Conservation (phyloP, 1,140 invertebrate genomes). For the Ephestia elutella region DNA sequence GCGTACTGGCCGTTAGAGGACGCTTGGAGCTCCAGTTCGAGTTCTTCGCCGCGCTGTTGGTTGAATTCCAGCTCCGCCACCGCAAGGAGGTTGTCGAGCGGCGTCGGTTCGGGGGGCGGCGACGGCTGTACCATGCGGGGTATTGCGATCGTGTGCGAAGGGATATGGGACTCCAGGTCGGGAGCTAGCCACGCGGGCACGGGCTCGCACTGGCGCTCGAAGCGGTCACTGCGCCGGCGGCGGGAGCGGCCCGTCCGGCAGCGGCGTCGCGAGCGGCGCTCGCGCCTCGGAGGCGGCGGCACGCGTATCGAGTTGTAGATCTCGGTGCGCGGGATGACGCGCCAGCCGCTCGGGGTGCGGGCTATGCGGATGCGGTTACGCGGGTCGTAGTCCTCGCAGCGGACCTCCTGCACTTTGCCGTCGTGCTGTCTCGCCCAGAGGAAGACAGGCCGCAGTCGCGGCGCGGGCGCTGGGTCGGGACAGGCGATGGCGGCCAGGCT, state of each 20-base stretch:
- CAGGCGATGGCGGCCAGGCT: slow-evolving; percentile 29
- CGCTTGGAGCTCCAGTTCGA: slow-evolving; percentile 73
- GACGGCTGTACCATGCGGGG: slow-evolving; percentile 53
- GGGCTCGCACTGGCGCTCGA: slow-evolving; percentile 23
- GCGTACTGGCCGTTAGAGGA: slow-evolving; percentile 48
- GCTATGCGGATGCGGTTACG: slow-evolving; percentile 86
- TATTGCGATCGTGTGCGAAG: slow-evolving; percentile 75
- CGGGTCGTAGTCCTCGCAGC: slow-evolving; percentile 89
- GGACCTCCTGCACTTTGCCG: slow-evolving; percentile 85
- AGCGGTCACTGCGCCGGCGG: slow-evolving; percentile 20
- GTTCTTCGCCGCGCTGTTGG: slow-evolving; percentile 57
- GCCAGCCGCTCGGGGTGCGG: slow-evolving; percentile 86
- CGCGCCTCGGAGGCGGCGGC: slow-evolving; percentile 42
- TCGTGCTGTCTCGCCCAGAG: slow-evolving; percentile 86
- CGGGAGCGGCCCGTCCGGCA: neutral
- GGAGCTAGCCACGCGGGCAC: slow-evolving; percentile 47
- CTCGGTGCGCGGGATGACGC: slow-evolving; percentile 84
- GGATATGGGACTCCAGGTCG: slow-evolving; percentile 76
- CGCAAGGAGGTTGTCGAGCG: slow-evolving; percentile 75
- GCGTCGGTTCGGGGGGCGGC: slow-evolving; percentile 41
- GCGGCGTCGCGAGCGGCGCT: slow-evolving; percentile 36
- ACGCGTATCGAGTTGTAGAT: slow-evolving; percentile 77
- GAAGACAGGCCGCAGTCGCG: slow-evolving; percentile 79
- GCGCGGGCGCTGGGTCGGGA: slow-evolving; percentile 32
- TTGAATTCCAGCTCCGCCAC: slow-evolving; percentile 77